Base-by-base conservation (phyloP, 2,797 vertebrate genomes). In the Heterohyrax brucei region DNA sequence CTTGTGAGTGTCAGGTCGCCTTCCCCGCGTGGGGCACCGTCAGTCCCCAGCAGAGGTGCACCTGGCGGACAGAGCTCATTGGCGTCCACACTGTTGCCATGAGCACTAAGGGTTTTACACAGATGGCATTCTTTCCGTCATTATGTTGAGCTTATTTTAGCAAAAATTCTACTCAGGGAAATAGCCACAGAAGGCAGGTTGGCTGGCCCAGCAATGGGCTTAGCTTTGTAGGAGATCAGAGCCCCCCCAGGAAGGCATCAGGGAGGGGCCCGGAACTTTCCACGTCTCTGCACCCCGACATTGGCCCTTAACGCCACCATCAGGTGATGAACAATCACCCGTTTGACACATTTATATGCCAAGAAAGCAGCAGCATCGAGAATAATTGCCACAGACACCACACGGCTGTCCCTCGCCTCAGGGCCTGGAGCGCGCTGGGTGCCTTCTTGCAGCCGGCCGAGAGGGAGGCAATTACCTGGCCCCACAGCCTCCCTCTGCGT, bases 401-500 rank as follows among this genome's bases (percentile, higher is more conserved):
- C 64, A 87, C 80, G 83, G 79, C 61, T 94, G 87, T 66, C 53
- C 16, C 30, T 95, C 94, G 93, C 87, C 88, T 92, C 56, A 80
- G 93, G 96, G 83, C 56, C 86, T 91, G 62, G 94, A 84, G 96
- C 73, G 72, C 64, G 89, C 59, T 62, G 33, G 81, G 92, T 26
- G 81, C 64, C 89, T 87, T 80, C 91, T 89, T 87, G 85, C 66
- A 91, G 68, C 13, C 30, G 33, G 85, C 44, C 12, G 70, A 94
- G 62, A 75, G 59, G 68, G 44, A 93, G 91, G 66, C 92, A 92
- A 88, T 96, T 95, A 97, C 92, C 96, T 86, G 94, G 78, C 91
- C 86, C 75, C n/a, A 73, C 18, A 50, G 26, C 93, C 59, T 96
- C 78, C 86, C 68, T 80, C 89, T 62, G 59, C 81, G 92, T 70